Conservation (phyloP, 92 coral and sea anemone species). For the Paramuricea clavata region DNA sequence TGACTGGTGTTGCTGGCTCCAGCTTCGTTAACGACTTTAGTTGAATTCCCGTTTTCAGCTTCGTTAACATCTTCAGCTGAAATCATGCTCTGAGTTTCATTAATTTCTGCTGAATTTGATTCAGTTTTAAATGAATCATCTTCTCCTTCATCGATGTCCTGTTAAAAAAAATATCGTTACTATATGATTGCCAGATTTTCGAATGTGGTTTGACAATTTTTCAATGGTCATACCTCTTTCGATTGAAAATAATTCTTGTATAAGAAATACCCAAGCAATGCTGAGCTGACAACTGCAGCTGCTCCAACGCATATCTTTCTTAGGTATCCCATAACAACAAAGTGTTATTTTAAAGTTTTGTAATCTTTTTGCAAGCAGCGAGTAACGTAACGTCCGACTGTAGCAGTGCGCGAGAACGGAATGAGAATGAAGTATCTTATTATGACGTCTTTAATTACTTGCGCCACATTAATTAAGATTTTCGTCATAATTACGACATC, state of each 20-base stretch:
- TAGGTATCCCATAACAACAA: conserved; percentile 14
- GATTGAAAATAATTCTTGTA: conserved; percentile 15
- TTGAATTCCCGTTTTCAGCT: too few species aligned
- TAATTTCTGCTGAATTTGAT: neutral
- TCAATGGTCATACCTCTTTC: neutral
- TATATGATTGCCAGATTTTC: neutral
- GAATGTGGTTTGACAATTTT: neutral
- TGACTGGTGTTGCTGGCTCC: neutral
- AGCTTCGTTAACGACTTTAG: neutral
- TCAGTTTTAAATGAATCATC: neutral
- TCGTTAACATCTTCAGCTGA: neutral
- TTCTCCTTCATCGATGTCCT: neutral
- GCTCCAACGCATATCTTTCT: conserved; percentile 36
- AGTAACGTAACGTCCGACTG: neutral
- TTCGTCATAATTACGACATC: too few species aligned
- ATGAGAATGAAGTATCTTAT: neutral
- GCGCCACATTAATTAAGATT: neutral
- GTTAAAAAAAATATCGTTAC: neutral
- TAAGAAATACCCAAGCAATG: conserved; percentile 12
- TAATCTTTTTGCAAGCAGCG: neutral
- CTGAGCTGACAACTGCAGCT: conserved; percentile 29
- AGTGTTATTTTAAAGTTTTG: neutral
- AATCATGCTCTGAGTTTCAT: neutral
- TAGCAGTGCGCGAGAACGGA: neutral
- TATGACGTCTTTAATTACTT: conserved; percentile 37